These are phyloP conservation scores for Chrysina gloriosa DNA, from an alignment of 2,888 invertebrate genomes.

Conservation along the genomic window DNA sequence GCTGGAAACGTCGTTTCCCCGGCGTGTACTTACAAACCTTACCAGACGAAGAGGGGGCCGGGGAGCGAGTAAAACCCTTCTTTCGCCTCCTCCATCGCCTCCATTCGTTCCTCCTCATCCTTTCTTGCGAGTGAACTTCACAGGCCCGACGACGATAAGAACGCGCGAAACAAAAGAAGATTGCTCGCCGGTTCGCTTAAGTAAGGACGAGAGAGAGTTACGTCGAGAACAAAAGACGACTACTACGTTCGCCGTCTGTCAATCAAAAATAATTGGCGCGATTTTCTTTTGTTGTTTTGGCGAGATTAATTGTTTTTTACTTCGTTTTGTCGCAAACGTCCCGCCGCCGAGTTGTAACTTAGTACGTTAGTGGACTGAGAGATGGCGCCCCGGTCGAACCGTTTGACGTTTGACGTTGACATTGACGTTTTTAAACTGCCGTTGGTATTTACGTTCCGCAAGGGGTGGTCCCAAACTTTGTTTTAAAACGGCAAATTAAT, in stretches of 20 bases:
- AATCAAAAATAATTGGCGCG: slow-evolving; percentile 22
- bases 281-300: neutral
- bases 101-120: too few species aligned
- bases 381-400: too few species aligned
- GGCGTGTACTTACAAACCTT: neutral
- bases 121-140: neutral
- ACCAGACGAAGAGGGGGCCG: too few species aligned
- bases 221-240: slow-evolving; percentile 7
- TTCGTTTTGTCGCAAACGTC: too few species aligned
- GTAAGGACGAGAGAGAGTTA: neutral
- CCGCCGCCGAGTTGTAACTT: too few species aligned
- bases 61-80: too few species aligned
- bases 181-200: neutral
- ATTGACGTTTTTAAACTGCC: too few species aligned
- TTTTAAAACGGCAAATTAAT: neutral
- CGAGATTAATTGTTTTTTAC: neutral
- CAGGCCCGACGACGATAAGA: slow-evolving; percentile 7
- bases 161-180: slow-evolving; percentile 23
- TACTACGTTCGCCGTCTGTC: neutral
- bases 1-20: neutral
- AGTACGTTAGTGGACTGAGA: too few species aligned
- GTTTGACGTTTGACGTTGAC: too few species aligned
- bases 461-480: too few species aligned
- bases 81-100: too few species aligned
- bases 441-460: too few species aligned